Evolutionary conservation across 2,113 vertebrate genomes (phyloP).

Genomic region (Cyanistes caeruleus): DNA sequence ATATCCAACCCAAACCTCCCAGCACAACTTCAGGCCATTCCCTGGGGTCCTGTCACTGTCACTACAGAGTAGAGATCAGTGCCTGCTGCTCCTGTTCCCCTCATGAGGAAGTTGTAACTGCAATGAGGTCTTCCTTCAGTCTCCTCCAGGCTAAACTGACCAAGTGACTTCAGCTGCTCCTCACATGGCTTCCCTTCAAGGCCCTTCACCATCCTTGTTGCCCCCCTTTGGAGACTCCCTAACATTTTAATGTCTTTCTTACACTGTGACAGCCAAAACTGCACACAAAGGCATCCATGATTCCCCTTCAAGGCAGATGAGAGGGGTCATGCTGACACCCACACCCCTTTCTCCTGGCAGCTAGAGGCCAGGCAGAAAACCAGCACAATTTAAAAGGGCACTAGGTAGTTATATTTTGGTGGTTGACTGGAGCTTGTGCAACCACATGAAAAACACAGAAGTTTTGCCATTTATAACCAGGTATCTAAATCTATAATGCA

Average conservation of each 20-base stretch:
- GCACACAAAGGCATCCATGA: accelerated
- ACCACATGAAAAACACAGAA: neutral
- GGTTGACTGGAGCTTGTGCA: neutral
- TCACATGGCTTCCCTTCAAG: accelerated
- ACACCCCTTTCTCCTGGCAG: neutral
- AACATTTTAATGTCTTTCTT: neutral
- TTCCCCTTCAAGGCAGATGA: neutral
- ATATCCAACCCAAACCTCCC: neutral
- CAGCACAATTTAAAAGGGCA: neutral
- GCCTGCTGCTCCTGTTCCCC: neutral
- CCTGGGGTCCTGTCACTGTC: neutral
- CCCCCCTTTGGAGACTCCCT: too few species aligned
- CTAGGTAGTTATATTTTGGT: neutral
- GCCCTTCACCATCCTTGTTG: neutral
- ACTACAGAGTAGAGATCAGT: neutral
- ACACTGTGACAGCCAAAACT: neutral
- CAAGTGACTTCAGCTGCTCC: neutral
- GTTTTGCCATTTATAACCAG: neutral
- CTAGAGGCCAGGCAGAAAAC: neutral
- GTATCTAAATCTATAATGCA: neutral
- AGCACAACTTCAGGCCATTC: neutral
- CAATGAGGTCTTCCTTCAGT: accelerated
- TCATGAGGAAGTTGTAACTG: accelerated
- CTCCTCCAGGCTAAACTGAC: neutral
- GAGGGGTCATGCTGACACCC: neutral